Evolutionary conservation across 1,140 invertebrate genomes (phyloP).

Genomic region (Zaprionus lachaisei): DNA sequence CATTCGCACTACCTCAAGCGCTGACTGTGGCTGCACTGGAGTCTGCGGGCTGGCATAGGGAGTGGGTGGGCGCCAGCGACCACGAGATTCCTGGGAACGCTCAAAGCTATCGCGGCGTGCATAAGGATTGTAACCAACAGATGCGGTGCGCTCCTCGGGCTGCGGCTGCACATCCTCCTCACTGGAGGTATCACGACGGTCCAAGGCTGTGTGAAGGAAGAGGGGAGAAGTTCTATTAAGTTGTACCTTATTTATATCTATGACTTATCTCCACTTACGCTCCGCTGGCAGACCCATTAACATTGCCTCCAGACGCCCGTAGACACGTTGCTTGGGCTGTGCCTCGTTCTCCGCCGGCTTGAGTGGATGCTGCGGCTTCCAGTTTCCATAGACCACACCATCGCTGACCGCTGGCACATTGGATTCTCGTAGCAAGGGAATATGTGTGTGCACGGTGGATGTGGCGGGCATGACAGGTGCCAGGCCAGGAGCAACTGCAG

Average conservation of each 20-base stretch:
- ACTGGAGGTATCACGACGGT: slow-evolving; percentile 36
- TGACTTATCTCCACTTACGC: slow-evolving; percentile 32
- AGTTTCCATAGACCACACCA: slow-evolving; percentile 74
- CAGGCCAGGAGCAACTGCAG: not conserved
- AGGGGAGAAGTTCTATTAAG: not conserved
- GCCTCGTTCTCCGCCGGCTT: slow-evolving; percentile 33
- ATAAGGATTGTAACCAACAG: slow-evolving; percentile 42
- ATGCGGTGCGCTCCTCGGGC: slow-evolving; percentile 28
- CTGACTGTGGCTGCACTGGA: not conserved
- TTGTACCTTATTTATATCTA: too few species aligned
- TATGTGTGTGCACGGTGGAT: slow-evolving; percentile 66
- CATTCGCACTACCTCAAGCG: slow-evolving; percentile 35
- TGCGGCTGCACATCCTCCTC: slow-evolving; percentile 36
- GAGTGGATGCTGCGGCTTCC: slow-evolving; percentile 72
- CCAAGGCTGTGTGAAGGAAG: slow-evolving; percentile 21
- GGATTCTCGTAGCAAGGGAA: slow-evolving; percentile 58
- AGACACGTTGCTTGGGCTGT: slow-evolving; percentile 56
- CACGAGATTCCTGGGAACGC: slow-evolving; percentile 45
- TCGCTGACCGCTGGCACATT: slow-evolving; percentile 13
- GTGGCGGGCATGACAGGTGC: slow-evolving; percentile 20
- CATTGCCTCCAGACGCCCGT: slow-evolving; percentile 65
- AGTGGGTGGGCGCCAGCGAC: slow-evolving; percentile 47
- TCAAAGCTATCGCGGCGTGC: slow-evolving; percentile 52
- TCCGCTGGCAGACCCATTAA: slow-evolving; percentile 66
- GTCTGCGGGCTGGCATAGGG: not conserved